A percentile compares a stretch with the other conserved stretches of the same genome.
Conservation (phyloP, 2,888 invertebrate species). For the Tricholauxania praeusta region DNA sequence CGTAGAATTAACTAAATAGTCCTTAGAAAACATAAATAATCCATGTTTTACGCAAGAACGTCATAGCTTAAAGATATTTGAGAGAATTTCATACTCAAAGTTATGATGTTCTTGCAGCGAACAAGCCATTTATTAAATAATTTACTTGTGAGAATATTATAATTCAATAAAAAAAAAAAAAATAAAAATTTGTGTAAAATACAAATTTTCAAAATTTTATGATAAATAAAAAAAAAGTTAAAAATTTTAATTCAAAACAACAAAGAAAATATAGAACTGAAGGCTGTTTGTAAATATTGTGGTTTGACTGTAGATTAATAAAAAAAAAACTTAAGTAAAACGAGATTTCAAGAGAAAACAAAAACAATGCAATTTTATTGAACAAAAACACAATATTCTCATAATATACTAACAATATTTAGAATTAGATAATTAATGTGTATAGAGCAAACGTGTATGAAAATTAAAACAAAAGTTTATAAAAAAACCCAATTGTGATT, state of each 20-base stretch:
- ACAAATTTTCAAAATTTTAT: slow-evolving; percentile 27
- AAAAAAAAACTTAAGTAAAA: no score
- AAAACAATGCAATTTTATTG: slow-evolving; percentile 32
- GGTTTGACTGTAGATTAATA: slow-evolving; percentile 54
- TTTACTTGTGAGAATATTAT: background rate
- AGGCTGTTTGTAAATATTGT: slow-evolving; percentile 66
- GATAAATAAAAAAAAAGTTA: slow-evolving; percentile 38
- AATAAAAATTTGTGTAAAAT: slow-evolving; percentile 36
- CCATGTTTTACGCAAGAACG: no score
- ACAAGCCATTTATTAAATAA: no score
- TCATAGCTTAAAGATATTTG: no score
- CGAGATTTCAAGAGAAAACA: no score
- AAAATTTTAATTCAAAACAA: slow-evolving; percentile 41
- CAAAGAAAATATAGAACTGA: slow-evolving; percentile 62
- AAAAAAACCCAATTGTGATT: slow-evolving; percentile 52
- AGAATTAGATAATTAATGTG: background rate
- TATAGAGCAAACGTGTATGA: background rate
- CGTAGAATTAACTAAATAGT: background rate
- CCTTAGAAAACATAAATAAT: no score
- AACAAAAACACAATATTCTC: background rate
- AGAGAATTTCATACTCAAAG: no score
- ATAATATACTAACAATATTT: background rate
- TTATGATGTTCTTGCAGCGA: no score
- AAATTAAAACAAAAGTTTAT: background rate
- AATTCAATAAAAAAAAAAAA: slow-evolving; percentile 17